These are phyloP conservation scores for Caenorhabditis panamensis DNA, from an alignment of 2,888 invertebrate species.

Conservation along the genomic window DNA sequence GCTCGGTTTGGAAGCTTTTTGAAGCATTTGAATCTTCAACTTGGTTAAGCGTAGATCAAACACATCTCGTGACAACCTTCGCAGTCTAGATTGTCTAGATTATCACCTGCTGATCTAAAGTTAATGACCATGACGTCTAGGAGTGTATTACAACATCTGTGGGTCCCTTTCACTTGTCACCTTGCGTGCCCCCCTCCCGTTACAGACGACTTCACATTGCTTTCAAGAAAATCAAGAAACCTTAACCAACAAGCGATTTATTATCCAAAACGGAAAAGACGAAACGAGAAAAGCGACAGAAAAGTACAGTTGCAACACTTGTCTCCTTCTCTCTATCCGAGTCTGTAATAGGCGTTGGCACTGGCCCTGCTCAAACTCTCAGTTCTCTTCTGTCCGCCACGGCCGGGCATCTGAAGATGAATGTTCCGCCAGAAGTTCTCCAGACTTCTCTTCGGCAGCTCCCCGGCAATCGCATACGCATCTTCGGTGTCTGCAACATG, in stretches of 20 bases:
- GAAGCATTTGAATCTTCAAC: too few species aligned
- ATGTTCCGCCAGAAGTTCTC: constrained; percentile 75
- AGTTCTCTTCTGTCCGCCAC: constrained; percentile 63
- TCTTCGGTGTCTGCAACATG: constrained; percentile 50
- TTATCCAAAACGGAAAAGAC: constrained; percentile 22
- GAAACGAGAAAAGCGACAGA: constrained; percentile 30
- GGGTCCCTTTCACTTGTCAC: too few species aligned
- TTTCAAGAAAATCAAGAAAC: too few species aligned
- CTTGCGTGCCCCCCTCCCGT: too few species aligned
- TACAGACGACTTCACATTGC: too few species aligned
- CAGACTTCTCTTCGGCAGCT: constrained; percentile 68
- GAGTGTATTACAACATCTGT: too few species aligned
- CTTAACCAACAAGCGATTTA: constrained; percentile 48
- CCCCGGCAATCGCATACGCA: constrained; percentile 25
- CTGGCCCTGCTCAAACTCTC: constrained; percentile 70
- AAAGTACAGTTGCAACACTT: not conserved
- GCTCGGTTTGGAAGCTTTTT: too few species aligned
- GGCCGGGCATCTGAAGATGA: constrained; percentile 64
- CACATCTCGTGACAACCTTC: not conserved
- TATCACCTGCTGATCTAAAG: constrained; percentile 2
- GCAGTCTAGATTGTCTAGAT: not conserved
- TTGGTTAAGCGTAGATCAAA: not conserved
- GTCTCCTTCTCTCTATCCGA: constrained; percentile 56
- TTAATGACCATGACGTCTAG: too few species aligned
- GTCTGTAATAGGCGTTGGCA: constrained; percentile 73